Base-by-base conservation (phyloP, 2,888 invertebrate species). In the Cosmia pyralina region DNA sequence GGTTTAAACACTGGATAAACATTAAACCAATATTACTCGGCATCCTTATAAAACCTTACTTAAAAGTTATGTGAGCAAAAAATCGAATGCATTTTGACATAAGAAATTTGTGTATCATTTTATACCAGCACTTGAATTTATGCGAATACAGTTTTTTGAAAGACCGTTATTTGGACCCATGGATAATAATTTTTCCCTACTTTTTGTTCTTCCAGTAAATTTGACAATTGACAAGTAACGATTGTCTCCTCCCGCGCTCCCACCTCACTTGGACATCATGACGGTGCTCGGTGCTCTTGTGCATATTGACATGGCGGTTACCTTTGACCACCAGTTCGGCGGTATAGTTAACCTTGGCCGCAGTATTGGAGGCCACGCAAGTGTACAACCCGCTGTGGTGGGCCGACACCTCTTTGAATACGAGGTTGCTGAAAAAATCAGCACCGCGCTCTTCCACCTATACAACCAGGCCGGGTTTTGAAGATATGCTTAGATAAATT, bases 271-370 rank as follows among this genome's bases (percentile, higher is more conserved):
- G 55, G 57, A 76, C 67, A 34, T 75, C 72, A 74, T 85, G 83
- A 69, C 73, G 70, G 88, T 88, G 90, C 87, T 87, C 57, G 75
- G 90, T 90, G 90, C 88, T 84, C 69, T 69, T 69, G 90, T 90
- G 91, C 91, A 82, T 85, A 82, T 77, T 84, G 87, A 81, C 81
- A 75, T 81, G 80, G 82, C 68, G 85, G 87, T 93, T 97, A 98
- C 98, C 98, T 96, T 97, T 97, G 82, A 98, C 98, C 95, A 97
- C 97, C 89, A 98, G 95, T 88, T 97, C 97, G 75, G 97, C 97
- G 72, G 97, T 97, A 92, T 97, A 97, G 94, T 97, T 97, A 90
- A 97, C 97, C 93, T 97, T 97, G 87, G 97, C 97, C 76, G 98
- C 98, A 73, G 97, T 96, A 95, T 98, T 98, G 87, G 97, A 97